phyloP scores from a whole-genome alignment of 2,113 vertebrate genomes.

The Columba janthina region DNA sequence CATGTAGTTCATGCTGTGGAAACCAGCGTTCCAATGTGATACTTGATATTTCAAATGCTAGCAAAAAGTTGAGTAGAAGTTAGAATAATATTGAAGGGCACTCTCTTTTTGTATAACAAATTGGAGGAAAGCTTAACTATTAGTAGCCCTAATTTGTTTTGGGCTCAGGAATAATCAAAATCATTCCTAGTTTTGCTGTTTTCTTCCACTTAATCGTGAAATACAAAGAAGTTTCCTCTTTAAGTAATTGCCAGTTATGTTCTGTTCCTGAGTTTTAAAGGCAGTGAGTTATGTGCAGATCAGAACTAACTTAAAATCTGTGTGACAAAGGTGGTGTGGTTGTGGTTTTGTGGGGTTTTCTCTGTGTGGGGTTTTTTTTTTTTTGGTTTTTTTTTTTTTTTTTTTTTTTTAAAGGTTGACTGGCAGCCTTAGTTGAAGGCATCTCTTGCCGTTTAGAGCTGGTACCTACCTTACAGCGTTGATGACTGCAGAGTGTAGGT shows the following conservation, averaged over 20 bases:
- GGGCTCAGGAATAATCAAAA: background rate
- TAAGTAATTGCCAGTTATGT: background rate
- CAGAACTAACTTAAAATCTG: background rate
- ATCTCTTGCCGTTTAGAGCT: background rate
- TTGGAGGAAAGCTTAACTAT: background rate
- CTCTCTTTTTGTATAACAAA: background rate
- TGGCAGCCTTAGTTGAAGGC: background rate
- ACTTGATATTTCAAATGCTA: slow-evolving; percentile 43
- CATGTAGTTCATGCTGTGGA: slow-evolving; percentile 61
- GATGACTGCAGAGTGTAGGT: background rate
- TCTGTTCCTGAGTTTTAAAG: background rate
- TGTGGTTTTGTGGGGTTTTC: background rate
- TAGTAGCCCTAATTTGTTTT: background rate
- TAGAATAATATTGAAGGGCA: slow-evolving; percentile 22
- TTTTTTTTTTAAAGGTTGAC: background rate
- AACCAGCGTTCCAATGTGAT: slow-evolving; percentile 6
- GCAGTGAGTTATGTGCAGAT: background rate
- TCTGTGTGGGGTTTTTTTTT: background rate
- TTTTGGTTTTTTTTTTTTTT: too few species aligned
- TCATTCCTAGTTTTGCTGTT: background rate
- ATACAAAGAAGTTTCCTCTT: background rate
- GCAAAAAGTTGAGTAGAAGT: slow-evolving; percentile 42
- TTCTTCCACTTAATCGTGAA: background rate
- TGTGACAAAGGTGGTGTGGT: background rate
- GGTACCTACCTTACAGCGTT: background rate